Evolutionary conservation across 2,113 vertebrate species (phyloP), one percentile per base, ranked within the genome.

Genomic region (Epinephelus lanceolatus): DNA sequence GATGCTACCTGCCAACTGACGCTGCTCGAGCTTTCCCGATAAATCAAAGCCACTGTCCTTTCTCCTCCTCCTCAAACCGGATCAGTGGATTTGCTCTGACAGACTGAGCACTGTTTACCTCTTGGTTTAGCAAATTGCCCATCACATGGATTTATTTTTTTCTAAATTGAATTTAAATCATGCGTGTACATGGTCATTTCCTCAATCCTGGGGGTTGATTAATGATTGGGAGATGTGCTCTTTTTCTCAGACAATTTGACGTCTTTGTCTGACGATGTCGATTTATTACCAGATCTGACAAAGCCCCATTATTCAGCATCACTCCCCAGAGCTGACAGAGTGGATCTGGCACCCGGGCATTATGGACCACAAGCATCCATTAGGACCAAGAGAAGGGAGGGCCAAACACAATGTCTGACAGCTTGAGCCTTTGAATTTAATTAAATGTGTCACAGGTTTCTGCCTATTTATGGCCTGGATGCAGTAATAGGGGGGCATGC

Each of bases 391-490:
- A 62, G 53, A 76, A 21, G 81, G 59, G 61, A 19, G 67, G 76
- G 87, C 53, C 80, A 83, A 86, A 84, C 42, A 56, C 70, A 89
- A 68, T 18, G 42, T 71, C 86, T 84, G 86, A 89, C 90, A 91
- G 88, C 86, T 87, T 73, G 62, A 69, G 85, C 77, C 76, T 88
- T 77, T 78, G 71, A 86, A 77, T 94, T 92, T 89, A 92, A 93
- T 94, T 93, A 91, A 91, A 93, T 61, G 73, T 92, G 89, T 92
- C 85, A 83, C 86, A 79, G 78, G 78, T 88, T 87, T 82, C 52
- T 74, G 75, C 72, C 80, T 88, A 86, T 93, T 92, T 92, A 92
- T 76, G 83, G 80, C 73, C 77, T 42, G 51, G 78, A 51, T 75
- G 65, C 27, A 85, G 70, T 56, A 83, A 78, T 19, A 69, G 71